phyloP scores from a whole-genome alignment of 2,113 vertebrate genomes.

The Craseonycteris thonglongyai region DNA sequence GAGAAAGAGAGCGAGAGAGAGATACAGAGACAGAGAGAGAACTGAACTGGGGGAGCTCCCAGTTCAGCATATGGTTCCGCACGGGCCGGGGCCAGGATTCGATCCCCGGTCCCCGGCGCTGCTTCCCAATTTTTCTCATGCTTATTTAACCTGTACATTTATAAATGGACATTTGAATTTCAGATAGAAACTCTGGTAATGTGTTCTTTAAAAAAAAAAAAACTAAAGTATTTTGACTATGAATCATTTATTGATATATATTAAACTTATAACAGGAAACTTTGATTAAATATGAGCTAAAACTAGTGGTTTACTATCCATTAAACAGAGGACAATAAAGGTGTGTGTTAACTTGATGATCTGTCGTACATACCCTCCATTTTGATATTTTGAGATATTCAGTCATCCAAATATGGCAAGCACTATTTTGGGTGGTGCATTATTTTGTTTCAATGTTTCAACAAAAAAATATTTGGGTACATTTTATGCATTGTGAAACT shows the following conservation, averaged over 20 bases:
- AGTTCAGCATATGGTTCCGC: too few species aligned
- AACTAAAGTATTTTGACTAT: conserved; percentile 9
- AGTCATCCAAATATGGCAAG: background rate
- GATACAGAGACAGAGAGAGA: too few species aligned
- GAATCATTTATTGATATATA: conserved; percentile 24
- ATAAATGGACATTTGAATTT: conserved; percentile 32
- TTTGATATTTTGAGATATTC: background rate
- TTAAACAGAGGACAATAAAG: background rate
- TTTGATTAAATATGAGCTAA: conserved; percentile 39
- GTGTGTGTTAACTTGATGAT: background rate
- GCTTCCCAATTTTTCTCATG: background rate
- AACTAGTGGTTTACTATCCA: background rate
- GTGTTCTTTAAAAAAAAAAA: background rate
- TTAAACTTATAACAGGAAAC: background rate
- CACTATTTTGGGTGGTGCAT: background rate
- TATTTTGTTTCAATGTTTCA: conserved; percentile 62
- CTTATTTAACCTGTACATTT: background rate
- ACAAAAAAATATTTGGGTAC: background rate
- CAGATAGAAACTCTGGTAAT: background rate
- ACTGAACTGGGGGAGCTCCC: too few species aligned
- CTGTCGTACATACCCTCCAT: background rate
- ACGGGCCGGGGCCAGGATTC: too few species aligned
- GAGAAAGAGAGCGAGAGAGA: too few species aligned
- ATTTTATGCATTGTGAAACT: background rate
- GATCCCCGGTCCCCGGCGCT: too few species aligned